Base-by-base conservation (phyloP, 2,888 invertebrate genomes). In the Perizoma flavofasciatum region DNA sequence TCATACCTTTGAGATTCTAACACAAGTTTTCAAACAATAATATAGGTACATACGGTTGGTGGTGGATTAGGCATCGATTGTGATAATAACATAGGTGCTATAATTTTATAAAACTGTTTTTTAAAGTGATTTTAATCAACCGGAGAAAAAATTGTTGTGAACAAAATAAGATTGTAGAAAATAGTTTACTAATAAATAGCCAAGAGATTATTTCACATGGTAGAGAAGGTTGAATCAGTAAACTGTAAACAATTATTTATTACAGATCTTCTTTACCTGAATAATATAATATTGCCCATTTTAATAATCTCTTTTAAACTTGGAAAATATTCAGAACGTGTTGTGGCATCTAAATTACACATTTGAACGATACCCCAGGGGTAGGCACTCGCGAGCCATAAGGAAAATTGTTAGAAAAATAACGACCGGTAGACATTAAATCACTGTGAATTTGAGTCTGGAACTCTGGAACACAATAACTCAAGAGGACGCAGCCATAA, bases 401-500 rank as follows among this genome's bases (percentile, higher is more conserved):
- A 77, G 75, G 74, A 74, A 77, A 77, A 72, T 70, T 71, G 76
- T 71, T 75, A 78, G 77, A 81, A 83, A 81, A 81, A 82, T 81
- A 82, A 81, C 81, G 81, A 78, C 73, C 77, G 74, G 76, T 74
- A 77, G 75, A 79, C 82, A 78, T 83, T 88, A 88, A 89, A 88
- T 88, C 88, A 85, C 82, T 82, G 83, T 82, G 82, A 85, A 85
- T 86, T 86, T 83, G 83, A 81, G 85, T 79, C 81, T 83, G 83
- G 80, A 82, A 82, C 82, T 79, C 81, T 83, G 83, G 80, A 82
- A 82, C 82, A 85, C 84, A 85, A 88, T 89, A 89, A 88, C 83
- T 89, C 85, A 86, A 75, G 76, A 79, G 81, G 82, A 82, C 79
- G 81, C 80, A 63, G 83, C 88, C 84, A 88, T 89, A 88, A 88